Percentiles rank a stretch among this genome's conserved stretches.
These are phyloP conservation scores for Chionis minor DNA, from an alignment of 2,113 vertebrate species.

Conservation along the genomic window DNA sequence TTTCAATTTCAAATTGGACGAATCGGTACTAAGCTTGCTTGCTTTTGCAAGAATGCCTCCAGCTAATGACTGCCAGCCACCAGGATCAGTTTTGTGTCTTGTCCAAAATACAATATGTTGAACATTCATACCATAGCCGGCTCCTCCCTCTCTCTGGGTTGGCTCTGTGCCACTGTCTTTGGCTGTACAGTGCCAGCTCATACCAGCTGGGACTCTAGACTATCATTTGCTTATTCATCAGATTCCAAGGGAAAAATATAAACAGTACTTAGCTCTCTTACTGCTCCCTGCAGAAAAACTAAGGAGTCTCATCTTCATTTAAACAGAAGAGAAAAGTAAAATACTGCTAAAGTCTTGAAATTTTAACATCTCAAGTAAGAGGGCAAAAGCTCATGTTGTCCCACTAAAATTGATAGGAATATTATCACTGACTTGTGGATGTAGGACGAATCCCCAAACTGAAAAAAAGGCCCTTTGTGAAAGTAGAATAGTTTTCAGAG, in stretches of 20 bases:
- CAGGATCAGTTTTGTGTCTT: neutral
- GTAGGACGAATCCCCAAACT: neutral
- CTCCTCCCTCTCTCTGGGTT: neutral
- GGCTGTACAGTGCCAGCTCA: neutral
- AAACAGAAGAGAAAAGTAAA: neutral
- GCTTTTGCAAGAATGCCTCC: neutral
- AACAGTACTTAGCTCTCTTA: constrained; percentile 2
- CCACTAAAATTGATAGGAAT: neutral
- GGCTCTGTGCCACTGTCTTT: neutral
- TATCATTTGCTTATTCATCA: constrained; percentile 27
- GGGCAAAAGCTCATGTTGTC: neutral
- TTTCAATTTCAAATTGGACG: rapidly evolving
- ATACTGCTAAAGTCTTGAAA: neutral
- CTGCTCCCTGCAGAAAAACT: neutral
- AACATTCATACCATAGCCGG: neutral
- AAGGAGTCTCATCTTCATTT: neutral
- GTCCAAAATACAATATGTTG: neutral
- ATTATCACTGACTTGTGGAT: neutral
- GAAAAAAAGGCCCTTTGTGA: neutral
- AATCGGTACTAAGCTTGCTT: neutral
- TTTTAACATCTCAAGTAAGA: neutral
- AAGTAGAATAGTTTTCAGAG: neutral
- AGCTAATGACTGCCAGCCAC: neutral
- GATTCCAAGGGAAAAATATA: constrained; percentile 3
- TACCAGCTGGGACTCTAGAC: neutral